Conservation (phyloP, 2,888 invertebrate species). For the Eurois occulta region DNA sequence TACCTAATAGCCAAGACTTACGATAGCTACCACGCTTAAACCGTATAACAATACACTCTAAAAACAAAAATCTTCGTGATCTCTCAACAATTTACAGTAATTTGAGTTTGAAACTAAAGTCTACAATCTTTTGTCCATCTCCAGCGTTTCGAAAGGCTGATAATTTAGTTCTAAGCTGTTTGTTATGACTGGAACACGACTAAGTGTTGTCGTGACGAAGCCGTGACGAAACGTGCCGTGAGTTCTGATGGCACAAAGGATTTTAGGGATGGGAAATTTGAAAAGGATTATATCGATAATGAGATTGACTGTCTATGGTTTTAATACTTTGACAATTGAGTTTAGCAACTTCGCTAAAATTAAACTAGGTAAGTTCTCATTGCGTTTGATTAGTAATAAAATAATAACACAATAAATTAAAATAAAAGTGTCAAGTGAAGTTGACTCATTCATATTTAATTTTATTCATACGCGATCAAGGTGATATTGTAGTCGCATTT, state of each 20-base stretch:
- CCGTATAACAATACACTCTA: background rate
- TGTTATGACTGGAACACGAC: constrained; percentile 69
- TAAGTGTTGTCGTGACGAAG: constrained; percentile 71
- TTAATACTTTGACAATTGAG: background rate
- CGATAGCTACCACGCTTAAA: background rate
- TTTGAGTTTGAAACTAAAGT: constrained; percentile 35
- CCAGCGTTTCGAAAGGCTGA: constrained; percentile 55
- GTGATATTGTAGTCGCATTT: background rate
- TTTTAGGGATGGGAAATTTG: constrained; percentile 56
- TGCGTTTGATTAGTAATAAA: background rate
- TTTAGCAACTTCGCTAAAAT: background rate
- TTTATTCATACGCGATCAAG: background rate
- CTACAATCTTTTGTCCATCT: constrained; percentile 61
- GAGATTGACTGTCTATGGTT: background rate
- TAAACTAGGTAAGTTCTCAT: background rate
- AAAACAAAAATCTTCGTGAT: constrained; percentile 32
- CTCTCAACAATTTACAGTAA: constrained; percentile 48
- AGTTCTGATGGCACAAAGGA: constrained; percentile 69
- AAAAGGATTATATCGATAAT: constrained; percentile 46
- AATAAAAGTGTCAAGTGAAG: background rate
- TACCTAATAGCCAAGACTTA: background rate
- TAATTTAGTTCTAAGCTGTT: constrained; percentile 69
- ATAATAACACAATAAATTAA: background rate
- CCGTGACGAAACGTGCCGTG: constrained; percentile 72
- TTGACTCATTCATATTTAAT: background rate